These are phyloP conservation scores for Eristalis pertinax DNA, from an alignment of 2,888 invertebrate species.

Conservation along the genomic window DNA sequence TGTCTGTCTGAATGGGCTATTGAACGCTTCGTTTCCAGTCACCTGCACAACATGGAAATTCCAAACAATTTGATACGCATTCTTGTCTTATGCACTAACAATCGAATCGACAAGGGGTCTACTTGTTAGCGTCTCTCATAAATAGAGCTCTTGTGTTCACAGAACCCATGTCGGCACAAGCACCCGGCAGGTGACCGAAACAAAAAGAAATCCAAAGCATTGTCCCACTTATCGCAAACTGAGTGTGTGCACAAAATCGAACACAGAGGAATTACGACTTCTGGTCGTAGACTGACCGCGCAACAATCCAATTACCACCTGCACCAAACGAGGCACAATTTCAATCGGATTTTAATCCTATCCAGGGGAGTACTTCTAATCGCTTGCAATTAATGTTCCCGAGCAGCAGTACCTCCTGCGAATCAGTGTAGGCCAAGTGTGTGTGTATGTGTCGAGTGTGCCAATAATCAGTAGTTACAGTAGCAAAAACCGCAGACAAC, in stretches of 20 bases:
- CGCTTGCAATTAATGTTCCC: slow-evolving; percentile 53
- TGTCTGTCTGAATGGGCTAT: no score
- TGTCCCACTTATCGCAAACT: neutral
- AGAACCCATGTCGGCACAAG: no score
- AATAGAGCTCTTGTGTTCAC: no score
- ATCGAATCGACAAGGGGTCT: no score
- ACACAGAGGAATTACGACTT: neutral
- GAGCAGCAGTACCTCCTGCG: neutral
- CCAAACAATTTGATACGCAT: no score
- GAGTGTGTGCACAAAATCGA: neutral
- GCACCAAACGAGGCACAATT: slow-evolving; percentile 29
- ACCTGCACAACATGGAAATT: no score
- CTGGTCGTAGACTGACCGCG: neutral
- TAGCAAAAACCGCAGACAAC: neutral
- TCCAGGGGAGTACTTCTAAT: slow-evolving; percentile 45
- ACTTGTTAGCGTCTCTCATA: no score
- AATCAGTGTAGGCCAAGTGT: neutral
- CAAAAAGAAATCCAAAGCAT: neutral
- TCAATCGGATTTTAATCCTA: slow-evolving; percentile 18
- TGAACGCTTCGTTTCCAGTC: no score
- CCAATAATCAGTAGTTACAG: neutral
- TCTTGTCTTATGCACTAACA: no score
- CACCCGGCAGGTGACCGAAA: neutral
- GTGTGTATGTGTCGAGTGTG: neutral
- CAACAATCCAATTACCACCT: slow-evolving; percentile 32